phyloP scores from a whole-genome alignment of 35 echinoderm and acorn worm genomes.

The Apostichopus japonicus region DNA sequence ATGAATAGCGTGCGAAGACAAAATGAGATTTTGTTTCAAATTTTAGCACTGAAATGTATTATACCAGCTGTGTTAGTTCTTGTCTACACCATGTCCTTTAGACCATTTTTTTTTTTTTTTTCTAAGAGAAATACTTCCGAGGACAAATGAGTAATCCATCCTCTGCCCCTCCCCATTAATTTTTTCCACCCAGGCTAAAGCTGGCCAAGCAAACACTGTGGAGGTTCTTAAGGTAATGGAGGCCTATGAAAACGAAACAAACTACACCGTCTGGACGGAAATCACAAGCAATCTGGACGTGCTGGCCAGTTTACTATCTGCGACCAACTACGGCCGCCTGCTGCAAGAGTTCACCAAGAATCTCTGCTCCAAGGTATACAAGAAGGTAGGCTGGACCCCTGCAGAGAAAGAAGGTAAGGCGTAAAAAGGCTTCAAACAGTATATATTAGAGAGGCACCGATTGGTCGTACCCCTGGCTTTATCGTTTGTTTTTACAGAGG shows the following conservation, averaged over 20 bases:
- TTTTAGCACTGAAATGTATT: too few relatives aligned
- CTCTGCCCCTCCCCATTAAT: not conserved
- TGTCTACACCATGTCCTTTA: too few relatives aligned
- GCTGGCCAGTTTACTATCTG: slow-evolving; percentile 67
- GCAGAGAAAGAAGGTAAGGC: slow-evolving; percentile 76
- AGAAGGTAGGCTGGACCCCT: slow-evolving; percentile 77
- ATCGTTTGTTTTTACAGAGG: too few relatives aligned
- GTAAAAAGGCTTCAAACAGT: too few relatives aligned
- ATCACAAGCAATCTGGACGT: slow-evolving; percentile 79
- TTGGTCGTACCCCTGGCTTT: too few relatives aligned
- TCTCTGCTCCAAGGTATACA: slow-evolving; percentile 66
- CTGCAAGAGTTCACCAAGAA: slow-evolving; percentile 78
- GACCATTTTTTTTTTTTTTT: too few relatives aligned
- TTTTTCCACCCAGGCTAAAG: slow-evolving; percentile 76
- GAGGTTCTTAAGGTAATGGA: slow-evolving; percentile 90
- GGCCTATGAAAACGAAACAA: slow-evolving; percentile 86
- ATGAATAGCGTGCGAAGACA: too few relatives aligned
- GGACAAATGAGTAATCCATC: too few relatives aligned
- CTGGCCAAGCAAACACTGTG: slow-evolving; percentile 89
- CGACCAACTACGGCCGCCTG: slow-evolving; percentile 63
- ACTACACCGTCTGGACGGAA: slow-evolving; percentile 98
- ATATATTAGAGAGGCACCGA: too few relatives aligned
- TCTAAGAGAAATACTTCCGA: too few relatives aligned
- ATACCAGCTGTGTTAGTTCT: too few relatives aligned
- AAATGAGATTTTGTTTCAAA: too few relatives aligned